phyloP scores from a whole-genome alignment of 2,113 vertebrate genomes.

The Perca fluviatilis region DNA sequence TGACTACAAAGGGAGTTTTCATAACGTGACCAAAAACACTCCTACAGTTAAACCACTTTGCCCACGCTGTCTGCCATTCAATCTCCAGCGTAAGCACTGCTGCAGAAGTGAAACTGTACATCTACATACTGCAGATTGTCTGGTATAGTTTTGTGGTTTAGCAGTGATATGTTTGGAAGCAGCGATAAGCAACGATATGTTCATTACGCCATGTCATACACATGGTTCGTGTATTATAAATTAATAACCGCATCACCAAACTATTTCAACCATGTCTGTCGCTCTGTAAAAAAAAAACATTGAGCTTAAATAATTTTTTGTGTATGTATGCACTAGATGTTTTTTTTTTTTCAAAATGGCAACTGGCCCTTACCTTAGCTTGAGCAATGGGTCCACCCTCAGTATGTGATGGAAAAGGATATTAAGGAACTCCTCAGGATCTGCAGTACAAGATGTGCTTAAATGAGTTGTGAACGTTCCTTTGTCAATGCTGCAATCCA shows the following conservation, averaged over 20 bases:
- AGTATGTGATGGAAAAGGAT: constrained; percentile 98
- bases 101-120: constrained; percentile 33
- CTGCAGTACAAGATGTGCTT: constrained; percentile 77
- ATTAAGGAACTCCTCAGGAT: constrained; percentile 99
- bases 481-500: not conserved
- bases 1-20: not conserved
- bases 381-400: constrained; percentile 96
- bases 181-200: not conserved
- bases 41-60: constrained; percentile 15
- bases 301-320: not conserved
- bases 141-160: not conserved
- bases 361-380: constrained; percentile 88
- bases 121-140: constrained; percentile 20
- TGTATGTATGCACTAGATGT: not conserved
- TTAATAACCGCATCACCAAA: not conserved
- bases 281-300: not conserved
- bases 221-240: not conserved
- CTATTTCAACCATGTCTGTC: not conserved
- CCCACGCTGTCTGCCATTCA: not conserved
- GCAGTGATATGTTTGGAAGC: not conserved
- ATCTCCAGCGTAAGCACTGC: not conserved
- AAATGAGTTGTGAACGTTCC: constrained; percentile 19
- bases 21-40: not conserved
- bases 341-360: not conserved
- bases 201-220: not conserved